Base-by-base conservation (phyloP, 1,140 invertebrate genomes). In the Temnothorax longispinosus region DNA sequence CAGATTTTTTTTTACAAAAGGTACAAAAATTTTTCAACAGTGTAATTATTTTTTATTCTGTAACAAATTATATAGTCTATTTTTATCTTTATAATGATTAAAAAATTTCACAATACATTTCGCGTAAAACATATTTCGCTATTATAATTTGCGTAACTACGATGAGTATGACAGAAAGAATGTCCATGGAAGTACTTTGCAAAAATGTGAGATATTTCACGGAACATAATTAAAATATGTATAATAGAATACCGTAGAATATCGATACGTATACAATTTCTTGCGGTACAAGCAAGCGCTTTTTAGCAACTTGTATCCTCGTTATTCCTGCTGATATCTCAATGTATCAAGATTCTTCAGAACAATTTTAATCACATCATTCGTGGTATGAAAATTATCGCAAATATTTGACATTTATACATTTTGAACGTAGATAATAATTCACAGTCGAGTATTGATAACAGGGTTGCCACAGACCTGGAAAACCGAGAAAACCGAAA, bases 251-350 rank as follows among this genome's bases (percentile, higher is more conserved):
- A 15, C 0, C 4, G 2, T 35, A 65, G 27, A 78, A 64, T 65
- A 76, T 76, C 10, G 56, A 77, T 65, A 47, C 35, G 62, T 38
- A 44, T 38, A 52, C n/a, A 27, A 65, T 67, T 52, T 2, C 41
- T 44, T 44, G 7, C 50, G 62, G 32, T 50, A 77, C 75, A 64
- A 50, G 35, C 5, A 64, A 67, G 6, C 18, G 15, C 3, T 44
- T 38, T 6, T 21, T 3, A 35, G 15, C n/a, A 21, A 44, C 38
- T 27, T 47, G 32, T 67, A 52, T 2, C 7, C 2, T 62, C 58
- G 15, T 77, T 77, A 64, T 77, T 64, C 41, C 11, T 5, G 38
- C 75, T 47, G 18, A 62, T 64, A 77, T 77, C 64, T 77, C 64
- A 64, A 62, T 47, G 18, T 18, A 27, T 77, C 15, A 44, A n/a